Conservation (phyloP, 2,888 invertebrate species). For the Seladonia tumulorum region DNA sequence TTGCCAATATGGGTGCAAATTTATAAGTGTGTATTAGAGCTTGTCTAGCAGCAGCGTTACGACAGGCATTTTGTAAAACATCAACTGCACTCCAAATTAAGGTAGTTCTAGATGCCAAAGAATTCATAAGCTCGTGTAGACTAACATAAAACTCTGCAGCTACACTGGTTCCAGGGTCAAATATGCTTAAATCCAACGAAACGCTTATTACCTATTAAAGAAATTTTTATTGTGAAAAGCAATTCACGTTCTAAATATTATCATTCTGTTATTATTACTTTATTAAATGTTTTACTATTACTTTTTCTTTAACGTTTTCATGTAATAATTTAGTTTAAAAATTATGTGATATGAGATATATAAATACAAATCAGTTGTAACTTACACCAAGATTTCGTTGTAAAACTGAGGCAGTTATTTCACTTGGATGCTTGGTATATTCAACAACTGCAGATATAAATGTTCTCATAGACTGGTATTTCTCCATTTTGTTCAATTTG, state of each 20-base stretch:
- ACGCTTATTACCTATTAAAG: constrained; percentile 86
- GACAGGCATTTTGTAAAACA: constrained; percentile 88
- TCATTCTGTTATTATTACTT: background rate
- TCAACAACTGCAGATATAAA: constrained; percentile 79
- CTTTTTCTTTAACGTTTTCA: background rate
- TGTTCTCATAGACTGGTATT: constrained; percentile 77
- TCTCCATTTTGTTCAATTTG: constrained; percentile 73
- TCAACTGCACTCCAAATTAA: constrained; percentile 88
- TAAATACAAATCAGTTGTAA: constrained; percentile 27
- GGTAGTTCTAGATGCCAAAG: constrained; percentile 86
- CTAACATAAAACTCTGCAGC: constrained; percentile 89
- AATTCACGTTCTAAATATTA: background rate
- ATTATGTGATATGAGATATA: background rate
- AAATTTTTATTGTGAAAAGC: constrained; percentile 26
- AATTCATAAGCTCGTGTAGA: constrained; percentile 88
- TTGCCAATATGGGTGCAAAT: constrained; percentile 88
- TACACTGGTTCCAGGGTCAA: constrained; percentile 88
- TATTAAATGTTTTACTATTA: background rate
- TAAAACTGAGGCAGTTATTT: constrained; percentile 77
- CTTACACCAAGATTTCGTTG: constrained; percentile 81
- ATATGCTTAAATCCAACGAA: constrained; percentile 88
- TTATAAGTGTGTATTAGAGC: constrained; percentile 89
- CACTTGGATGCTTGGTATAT: constrained; percentile 79
- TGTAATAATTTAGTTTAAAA: background rate
- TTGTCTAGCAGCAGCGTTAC: constrained; percentile 87